These are phyloP conservation scores for Abrostola triplasia DNA, from an alignment of 2,888 invertebrate genomes.

Conservation along the genomic window DNA sequence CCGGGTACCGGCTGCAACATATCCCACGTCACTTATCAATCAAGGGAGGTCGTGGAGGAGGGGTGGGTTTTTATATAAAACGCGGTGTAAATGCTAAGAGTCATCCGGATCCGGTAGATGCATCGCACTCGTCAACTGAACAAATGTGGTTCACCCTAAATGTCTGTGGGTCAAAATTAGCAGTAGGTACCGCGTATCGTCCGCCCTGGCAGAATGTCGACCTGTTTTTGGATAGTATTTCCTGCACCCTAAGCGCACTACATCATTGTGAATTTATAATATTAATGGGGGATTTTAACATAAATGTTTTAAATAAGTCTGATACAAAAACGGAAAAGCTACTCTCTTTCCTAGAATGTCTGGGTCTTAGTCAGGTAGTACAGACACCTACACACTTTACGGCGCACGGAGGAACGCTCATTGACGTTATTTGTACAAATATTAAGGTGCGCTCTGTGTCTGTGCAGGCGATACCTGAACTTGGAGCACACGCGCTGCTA, in stretches of 20 bases:
- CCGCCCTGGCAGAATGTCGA: conserved; percentile 26
- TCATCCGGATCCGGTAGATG: not conserved
- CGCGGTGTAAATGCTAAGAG: not conserved
- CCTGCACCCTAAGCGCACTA: conserved; percentile 13
- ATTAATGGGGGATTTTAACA: conserved; percentile 38
- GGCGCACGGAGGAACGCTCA: not conserved
- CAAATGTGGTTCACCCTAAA: not conserved
- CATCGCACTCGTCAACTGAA: not conserved
- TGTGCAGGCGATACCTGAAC: not conserved
- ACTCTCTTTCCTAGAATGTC: not conserved
- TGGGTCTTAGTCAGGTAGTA: not conserved
- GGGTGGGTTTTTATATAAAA: not conserved
- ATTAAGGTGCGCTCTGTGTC: not conserved
- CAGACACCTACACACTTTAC: not conserved
- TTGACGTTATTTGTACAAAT: conserved; percentile 1
- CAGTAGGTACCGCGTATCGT: conserved; percentile 31
- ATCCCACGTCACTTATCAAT: not conserved
- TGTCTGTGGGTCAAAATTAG: conserved; percentile 3
- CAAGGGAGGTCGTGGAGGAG: not conserved
- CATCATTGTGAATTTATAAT: conserved; percentile 18
- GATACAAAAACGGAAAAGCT: conserved; percentile 2
- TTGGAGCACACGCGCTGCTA: not conserved
- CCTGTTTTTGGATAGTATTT: conserved; percentile 26
- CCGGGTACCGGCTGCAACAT: conserved; percentile 18
- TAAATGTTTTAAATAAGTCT: not conserved